Evolutionary conservation across 2,113 vertebrate species (phyloP), one percentile per base, ranked within the genome.

Genomic region (Haemorhous mexicanus): DNA sequence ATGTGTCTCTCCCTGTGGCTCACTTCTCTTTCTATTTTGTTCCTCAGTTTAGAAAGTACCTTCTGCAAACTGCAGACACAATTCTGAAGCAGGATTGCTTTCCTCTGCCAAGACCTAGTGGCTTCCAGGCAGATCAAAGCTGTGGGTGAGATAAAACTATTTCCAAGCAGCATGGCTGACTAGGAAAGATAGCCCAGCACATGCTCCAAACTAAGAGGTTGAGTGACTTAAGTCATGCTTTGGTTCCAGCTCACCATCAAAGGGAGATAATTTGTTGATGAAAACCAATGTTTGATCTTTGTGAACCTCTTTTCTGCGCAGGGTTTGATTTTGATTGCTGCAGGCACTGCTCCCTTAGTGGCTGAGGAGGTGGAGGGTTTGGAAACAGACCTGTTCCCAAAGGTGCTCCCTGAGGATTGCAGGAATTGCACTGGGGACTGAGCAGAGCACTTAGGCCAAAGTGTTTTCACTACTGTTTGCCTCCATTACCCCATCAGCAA

Each of bases 71-170:
- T 93, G 52, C 69, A 89, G 91, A 78, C 52, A 89, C n/a, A 88
- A 72, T 64, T 75, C 66, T 87, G 74, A 80, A 47, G 52, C 10
- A 75, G 30, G 53, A 81, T 1, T 84, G 47, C 37, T 94, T 82
- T 75, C 69, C 86, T 72, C 61, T 94, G 91, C 94, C 89, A 96
- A 93, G 50, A 49, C 44, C 61, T 18, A 28, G 44, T 52, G 66
- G 74, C 69, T 89, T 92, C 62, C 82, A 91, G 67, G 75, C 70
- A 90, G 93, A 93, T 93, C 87, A 95, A 78, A 93, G 84, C 77
- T 68, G 64, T 26, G 52, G 43, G 39, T 27, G 61, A 92, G 93
- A 94, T 89, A 91, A 55, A 64, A 78, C 35, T 27, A 58, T 68
- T 47, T 86, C 80, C 56, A 35, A 14, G 49, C 49, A 89, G 83